Percentiles rank a stretch among this genome's conserved stretches.
Conservation (phyloP, 2,888 invertebrate genomes). For the Aleiodes testaceus region DNA sequence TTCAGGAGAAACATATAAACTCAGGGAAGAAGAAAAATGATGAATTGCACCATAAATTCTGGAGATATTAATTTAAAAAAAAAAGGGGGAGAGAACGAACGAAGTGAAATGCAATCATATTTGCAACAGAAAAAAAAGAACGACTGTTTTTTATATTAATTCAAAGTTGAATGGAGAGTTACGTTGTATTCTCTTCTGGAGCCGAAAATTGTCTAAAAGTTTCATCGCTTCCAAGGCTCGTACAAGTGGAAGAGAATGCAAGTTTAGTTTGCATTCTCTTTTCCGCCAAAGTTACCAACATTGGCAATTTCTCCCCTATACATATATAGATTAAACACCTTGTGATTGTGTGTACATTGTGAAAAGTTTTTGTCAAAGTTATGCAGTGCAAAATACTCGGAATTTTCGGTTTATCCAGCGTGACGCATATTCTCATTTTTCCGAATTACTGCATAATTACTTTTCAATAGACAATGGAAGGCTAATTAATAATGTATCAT, state of each 20-base stretch:
- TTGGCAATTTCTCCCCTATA: slow-evolving; percentile 13
- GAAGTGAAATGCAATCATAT: background rate
- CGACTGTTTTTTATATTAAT: slow-evolving; percentile 33
- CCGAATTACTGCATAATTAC: background rate
- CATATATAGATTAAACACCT: slow-evolving; percentile 16
- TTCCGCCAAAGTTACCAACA: slow-evolving; percentile 13
- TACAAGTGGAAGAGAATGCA: slow-evolving; percentile 24
- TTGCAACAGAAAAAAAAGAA: slow-evolving; percentile 1
- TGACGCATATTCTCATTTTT: background rate
- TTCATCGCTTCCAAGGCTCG: slow-evolving; percentile 11
- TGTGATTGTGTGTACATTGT: background rate
- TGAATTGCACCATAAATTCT: background rate
- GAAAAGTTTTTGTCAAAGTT: slow-evolving; percentile 11
- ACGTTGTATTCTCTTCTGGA: background rate
- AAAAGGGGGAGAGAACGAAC: background rate
- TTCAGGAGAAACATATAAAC: background rate
- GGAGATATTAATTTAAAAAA: background rate
- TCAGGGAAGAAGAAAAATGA: background rate
- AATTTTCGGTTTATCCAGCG: slow-evolving; percentile 26
- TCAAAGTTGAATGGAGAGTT: background rate
- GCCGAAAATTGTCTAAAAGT: slow-evolving; percentile 23
- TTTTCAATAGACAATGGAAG: background rate
- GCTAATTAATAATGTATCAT: slow-evolving; percentile 8
- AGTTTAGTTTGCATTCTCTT: slow-evolving; percentile 2
- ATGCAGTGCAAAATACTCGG: slow-evolving; percentile 20